phyloP scores from a whole-genome alignment of 2,113 vertebrate genomes.

The Talpa occidentalis region DNA sequence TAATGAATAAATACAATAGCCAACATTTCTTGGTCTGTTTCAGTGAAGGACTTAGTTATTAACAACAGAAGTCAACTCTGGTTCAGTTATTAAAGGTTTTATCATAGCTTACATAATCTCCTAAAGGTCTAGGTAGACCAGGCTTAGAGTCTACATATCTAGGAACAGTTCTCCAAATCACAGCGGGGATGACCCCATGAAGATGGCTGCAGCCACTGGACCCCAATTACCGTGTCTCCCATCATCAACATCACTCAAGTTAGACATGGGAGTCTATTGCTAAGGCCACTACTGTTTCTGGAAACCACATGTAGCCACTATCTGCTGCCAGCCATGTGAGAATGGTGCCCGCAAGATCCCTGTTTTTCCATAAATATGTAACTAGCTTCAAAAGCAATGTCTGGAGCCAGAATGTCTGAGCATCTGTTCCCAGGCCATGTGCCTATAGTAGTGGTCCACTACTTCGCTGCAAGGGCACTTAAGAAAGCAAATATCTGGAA shows the following conservation, averaged over 20 bases:
- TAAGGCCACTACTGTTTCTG: background rate
- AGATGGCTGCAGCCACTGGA: background rate
- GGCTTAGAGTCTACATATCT: background rate
- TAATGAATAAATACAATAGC: background rate
- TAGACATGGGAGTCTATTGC: background rate
- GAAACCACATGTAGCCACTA: background rate
- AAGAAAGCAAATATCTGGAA: background rate
- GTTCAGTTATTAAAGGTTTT: background rate
- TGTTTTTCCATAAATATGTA: background rate
- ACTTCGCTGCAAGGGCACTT: background rate
- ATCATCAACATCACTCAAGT: background rate
- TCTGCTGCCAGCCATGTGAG: background rate
- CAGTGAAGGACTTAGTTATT: background rate
- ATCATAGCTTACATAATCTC: background rate
- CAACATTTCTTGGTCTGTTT: background rate
- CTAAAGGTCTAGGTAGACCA: background rate
- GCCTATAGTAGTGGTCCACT: background rate
- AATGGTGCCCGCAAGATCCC: background rate
- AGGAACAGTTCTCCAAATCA: background rate
- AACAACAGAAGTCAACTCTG: background rate
- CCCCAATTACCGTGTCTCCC: background rate
- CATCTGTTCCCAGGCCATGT: background rate
- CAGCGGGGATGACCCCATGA: no score
- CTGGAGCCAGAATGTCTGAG: background rate
- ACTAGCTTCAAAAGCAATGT: background rate